Percentiles rank a stretch among this genome's conserved stretches.
phyloP scores from a whole-genome alignment of 2,888 invertebrate species.

The Pristionchus entomophagus region DNA sequence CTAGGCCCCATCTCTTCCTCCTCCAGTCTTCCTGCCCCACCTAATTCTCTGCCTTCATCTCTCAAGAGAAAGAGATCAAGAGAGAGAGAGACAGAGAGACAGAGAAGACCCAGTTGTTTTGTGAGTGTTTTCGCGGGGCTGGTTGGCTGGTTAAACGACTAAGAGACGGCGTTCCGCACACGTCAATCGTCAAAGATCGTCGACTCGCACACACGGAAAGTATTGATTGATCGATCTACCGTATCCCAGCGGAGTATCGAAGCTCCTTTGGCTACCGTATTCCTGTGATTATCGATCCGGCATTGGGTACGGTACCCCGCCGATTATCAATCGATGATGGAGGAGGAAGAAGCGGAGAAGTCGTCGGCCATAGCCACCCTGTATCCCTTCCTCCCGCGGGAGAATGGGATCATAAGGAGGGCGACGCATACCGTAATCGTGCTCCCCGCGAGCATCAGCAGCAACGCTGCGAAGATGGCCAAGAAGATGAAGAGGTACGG shows the following conservation, averaged over 20 bases:
- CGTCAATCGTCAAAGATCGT: neutral
- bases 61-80: too few species aligned
- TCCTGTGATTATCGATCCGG: neutral
- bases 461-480: neutral
- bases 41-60: too few species aligned
- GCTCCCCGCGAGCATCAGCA: neutral
- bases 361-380: neutral
- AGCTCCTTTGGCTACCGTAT: neutral
- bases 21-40: neutral
- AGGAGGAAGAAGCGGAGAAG: neutral
- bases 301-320: too few species aligned
- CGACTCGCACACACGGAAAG: too few species aligned
- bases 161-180: neutral
- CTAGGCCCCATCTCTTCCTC: neutral
- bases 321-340: neutral
- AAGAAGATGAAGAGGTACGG: constrained; percentile 29
- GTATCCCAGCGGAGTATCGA: neutral
- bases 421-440: constrained; percentile 38
- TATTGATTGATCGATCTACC: neutral
- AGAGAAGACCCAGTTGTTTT: constrained; percentile 20
- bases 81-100: neutral
- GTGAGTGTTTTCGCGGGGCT: neutral
- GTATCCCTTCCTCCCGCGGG: neutral
- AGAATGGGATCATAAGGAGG: constrained; percentile 27
- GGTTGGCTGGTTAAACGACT: neutral